A percentile compares a stretch with the other conserved stretches of the same genome.
Evolutionary conservation across 2,888 invertebrate genomes (phyloP).

Genomic region (Cataglyphis rosenhaueri): DNA sequence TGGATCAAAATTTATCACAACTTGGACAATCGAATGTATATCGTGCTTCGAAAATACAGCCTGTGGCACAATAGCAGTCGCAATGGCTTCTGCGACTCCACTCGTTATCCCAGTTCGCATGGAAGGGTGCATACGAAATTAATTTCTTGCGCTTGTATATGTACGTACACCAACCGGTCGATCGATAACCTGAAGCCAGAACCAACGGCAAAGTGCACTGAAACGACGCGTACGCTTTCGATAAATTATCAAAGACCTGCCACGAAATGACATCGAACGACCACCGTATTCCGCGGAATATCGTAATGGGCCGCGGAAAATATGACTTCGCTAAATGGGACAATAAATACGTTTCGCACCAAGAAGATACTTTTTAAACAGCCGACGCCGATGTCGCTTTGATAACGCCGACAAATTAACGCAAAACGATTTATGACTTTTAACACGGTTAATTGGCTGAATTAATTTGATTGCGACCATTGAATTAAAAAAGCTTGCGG

Average conservation of each 20-base stretch:
- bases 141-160: conserved; percentile 70
- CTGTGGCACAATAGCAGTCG: conserved; percentile 47
- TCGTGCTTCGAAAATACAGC: conserved; percentile 37
- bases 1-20: conserved; percentile 20
- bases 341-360: neutral
- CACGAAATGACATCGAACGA: conserved; percentile 40
- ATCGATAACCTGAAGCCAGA: conserved; percentile 61
- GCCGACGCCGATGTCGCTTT: neutral
- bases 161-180: conserved; percentile 42
- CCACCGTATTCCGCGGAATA: neutral
- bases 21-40: conserved; percentile 8
- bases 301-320: neutral
- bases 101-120: conserved; percentile 64
- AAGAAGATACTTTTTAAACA: neutral
- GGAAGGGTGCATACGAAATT: conserved; percentile 76
- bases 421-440: neutral
- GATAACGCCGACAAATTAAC: neutral
- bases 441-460: neutral
- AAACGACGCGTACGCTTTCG: conserved; percentile 66
- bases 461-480: neutral
- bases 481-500: neutral
- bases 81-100: conserved; percentile 64
- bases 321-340: neutral
- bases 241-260: conserved; percentile 67
- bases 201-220: conserved; percentile 66